These are phyloP conservation scores for Drosophila kurseongensis DNA, from an alignment of 1,140 invertebrate species.

Conservation along the genomic window DNA sequence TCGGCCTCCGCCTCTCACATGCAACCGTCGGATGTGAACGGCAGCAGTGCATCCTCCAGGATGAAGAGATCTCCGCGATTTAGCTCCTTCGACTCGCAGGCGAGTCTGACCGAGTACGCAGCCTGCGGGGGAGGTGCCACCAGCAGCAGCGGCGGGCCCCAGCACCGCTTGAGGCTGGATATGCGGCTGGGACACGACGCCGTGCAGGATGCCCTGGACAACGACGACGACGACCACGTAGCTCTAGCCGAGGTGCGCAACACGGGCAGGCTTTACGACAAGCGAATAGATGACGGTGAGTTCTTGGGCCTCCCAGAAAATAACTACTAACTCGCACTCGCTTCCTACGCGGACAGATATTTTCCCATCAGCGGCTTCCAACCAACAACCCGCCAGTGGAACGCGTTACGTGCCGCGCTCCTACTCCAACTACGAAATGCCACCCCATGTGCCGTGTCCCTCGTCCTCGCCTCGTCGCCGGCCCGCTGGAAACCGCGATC, in stretches of 20 bases:
- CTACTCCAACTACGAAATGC: constrained; percentile 83
- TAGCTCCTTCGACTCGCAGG: constrained; percentile 84
- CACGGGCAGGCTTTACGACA: constrained; percentile 62
- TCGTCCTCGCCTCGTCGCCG: constrained; percentile 67
- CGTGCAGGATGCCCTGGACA: constrained; percentile 30
- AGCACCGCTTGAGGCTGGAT: constrained; percentile 47
- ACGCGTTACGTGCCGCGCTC: constrained; percentile 78
- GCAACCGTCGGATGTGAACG: constrained; percentile 61
- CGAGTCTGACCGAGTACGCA: constrained; percentile 82
- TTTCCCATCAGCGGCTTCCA: constrained; percentile 62
- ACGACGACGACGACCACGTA: constrained; percentile 62
- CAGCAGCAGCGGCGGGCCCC: constrained; percentile 13
- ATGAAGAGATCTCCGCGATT: constrained; percentile 84
- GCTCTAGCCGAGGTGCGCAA: constrained; percentile 65
- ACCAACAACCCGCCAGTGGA: constrained; percentile 38
- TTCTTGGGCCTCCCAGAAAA: neutral
- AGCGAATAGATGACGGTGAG: constrained; percentile 65
- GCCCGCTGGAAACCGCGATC: constrained; percentile 42
- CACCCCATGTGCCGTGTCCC: constrained; percentile 34
- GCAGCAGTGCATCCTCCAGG: constrained; percentile 64
- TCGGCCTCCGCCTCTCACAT: constrained; percentile 71
- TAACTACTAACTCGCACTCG: neutral
- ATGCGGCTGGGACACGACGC: constrained; percentile 43
- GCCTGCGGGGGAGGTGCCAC: constrained; percentile 35
- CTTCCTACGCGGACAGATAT: constrained; percentile 39